These are phyloP conservation scores for Bombus waltoni DNA, from an alignment of 1,140 invertebrate genomes.

Conservation along the genomic window DNA sequence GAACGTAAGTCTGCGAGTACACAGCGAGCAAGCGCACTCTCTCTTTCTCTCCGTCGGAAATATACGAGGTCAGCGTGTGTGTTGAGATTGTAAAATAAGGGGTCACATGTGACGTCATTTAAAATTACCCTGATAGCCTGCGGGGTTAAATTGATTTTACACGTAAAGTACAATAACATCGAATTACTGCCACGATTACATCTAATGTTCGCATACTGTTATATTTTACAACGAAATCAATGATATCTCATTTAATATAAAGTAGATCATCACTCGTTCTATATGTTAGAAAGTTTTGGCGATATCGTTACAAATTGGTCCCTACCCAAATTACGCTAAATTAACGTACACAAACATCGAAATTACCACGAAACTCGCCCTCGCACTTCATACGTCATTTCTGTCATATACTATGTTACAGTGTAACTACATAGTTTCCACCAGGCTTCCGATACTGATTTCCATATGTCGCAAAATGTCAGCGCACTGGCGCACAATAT, in stretches of 20 bases:
- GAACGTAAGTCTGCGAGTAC: not conserved
- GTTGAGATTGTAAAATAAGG: not conserved
- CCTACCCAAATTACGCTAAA: not conserved
- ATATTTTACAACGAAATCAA: too few relatives aligned
- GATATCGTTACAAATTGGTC: not conserved
- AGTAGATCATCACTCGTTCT: not conserved
- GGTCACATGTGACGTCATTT: not conserved
- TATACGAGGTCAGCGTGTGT: not conserved
- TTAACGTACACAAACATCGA: not conserved
- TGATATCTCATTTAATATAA: too few relatives aligned
- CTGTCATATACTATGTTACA: not conserved
- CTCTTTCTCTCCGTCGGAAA: not conserved
- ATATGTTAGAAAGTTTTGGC: not conserved
- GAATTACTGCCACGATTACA: not conserved
- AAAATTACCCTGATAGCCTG: not conserved
- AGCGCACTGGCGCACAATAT: not conserved
- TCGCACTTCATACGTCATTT: not conserved
- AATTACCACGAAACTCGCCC: not conserved
- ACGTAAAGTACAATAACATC: not conserved
- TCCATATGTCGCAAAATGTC: constrained; percentile 2
- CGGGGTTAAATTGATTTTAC: not conserved
- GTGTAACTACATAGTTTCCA: not conserved
- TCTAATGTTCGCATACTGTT: not conserved
- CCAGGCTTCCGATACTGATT: not conserved
- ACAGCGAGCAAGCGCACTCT: not conserved